phyloP scores from a whole-genome alignment of 2,888 invertebrate species.

The Hemithea aestivaria region DNA sequence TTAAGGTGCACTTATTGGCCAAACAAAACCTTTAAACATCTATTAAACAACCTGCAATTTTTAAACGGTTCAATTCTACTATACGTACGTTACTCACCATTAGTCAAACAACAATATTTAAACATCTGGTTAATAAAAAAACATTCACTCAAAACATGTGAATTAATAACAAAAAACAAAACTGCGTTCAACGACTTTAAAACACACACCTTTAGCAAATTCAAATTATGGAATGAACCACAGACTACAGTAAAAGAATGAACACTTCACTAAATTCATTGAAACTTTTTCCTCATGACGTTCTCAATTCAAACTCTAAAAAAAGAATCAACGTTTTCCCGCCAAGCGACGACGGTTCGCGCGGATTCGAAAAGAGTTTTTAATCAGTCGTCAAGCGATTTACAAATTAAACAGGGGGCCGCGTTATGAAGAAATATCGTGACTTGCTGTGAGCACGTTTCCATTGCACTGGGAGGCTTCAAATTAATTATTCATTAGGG shows the following conservation, averaged over 20 bases:
- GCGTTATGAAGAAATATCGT: slow-evolving; percentile 76
- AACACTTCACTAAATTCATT: too few species aligned
- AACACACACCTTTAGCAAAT: slow-evolving; percentile 4
- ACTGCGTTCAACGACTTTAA: slow-evolving; percentile 7
- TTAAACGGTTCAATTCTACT: too few species aligned
- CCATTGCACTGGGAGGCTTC: slow-evolving; percentile 33
- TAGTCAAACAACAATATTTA: too few species aligned
- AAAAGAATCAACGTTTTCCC: slow-evolving; percentile 10
- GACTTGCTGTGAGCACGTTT: slow-evolving; percentile 38
- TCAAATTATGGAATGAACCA: slow-evolving; percentile 10
- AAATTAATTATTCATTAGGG: too few species aligned
- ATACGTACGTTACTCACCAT: too few species aligned
- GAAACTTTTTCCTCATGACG: slow-evolving; percentile 20
- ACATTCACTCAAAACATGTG: too few species aligned
- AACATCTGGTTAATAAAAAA: too few species aligned
- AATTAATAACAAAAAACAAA: background rate
- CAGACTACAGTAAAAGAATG: too few species aligned
- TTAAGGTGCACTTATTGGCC: too few species aligned
- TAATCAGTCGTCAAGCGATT: slow-evolving; percentile 78
- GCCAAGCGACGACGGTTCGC: slow-evolving; percentile 35
- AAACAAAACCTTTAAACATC: too few species aligned
- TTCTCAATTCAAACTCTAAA: slow-evolving; percentile 18
- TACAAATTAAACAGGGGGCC: slow-evolving; percentile 77
- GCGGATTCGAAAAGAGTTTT: slow-evolving; percentile 75
- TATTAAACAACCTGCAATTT: too few species aligned